These are phyloP conservation scores for Gadus macrocephalus DNA, from an alignment of 2,113 vertebrate species.

Conservation along the genomic window DNA sequence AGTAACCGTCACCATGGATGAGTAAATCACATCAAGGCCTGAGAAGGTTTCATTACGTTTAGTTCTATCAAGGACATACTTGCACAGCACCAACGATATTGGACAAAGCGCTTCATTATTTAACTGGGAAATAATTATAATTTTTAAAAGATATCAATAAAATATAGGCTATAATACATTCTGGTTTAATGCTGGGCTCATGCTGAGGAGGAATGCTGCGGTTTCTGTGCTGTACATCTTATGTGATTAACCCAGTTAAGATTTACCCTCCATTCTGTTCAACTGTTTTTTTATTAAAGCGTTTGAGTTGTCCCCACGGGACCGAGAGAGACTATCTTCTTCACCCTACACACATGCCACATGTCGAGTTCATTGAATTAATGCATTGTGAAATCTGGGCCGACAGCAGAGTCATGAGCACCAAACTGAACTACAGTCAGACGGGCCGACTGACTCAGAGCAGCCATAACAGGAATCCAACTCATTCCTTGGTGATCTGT, in stretches of 20 bases:
- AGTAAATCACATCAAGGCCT: slow-evolving; percentile 55
- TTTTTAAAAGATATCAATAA: not conserved
- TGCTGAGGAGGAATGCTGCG: too few species aligned
- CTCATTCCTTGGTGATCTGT: too few species aligned
- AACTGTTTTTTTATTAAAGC: not conserved
- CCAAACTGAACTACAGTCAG: too few species aligned
- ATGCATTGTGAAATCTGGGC: not conserved
- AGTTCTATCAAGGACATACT: slow-evolving; percentile 30
- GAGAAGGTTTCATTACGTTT: slow-evolving; percentile 37
- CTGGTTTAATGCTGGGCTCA: too few species aligned
- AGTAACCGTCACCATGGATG: slow-evolving; percentile 17
- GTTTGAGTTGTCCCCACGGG: not conserved
- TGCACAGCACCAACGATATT: not conserved
- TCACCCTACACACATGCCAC: not conserved
- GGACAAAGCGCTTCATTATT: not conserved
- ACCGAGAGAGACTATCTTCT: not conserved
- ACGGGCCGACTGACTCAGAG: too few species aligned
- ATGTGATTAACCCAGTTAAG: too few species aligned
- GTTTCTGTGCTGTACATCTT: too few species aligned
- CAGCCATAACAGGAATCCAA: too few species aligned
- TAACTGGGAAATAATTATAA: not conserved
- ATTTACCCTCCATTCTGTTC: too few species aligned
- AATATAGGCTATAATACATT: too few species aligned
- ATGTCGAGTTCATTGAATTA: not conserved
- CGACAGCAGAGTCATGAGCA: not conserved